Evolutionary conservation across 2,113 vertebrate species (phyloP).

Genomic region (Callipepla californica): DNA sequence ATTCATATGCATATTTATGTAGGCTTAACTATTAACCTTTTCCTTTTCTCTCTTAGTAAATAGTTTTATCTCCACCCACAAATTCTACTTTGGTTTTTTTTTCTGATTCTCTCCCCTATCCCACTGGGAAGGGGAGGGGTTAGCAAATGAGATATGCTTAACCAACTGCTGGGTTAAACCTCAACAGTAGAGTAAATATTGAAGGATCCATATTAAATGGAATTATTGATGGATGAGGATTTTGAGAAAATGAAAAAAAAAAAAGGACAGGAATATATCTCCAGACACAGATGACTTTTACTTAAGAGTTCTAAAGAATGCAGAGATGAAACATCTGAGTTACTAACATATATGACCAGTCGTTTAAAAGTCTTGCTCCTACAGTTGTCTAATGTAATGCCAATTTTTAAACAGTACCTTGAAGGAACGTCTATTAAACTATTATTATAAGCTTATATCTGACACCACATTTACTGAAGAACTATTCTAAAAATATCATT

Average conservation of each 20-base stretch:
- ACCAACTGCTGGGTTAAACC: too few species aligned
- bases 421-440: not conserved
- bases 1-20: too few species aligned
- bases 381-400: not conserved
- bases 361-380: not conserved
- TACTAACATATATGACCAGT: not conserved
- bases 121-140: too few species aligned
- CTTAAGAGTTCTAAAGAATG: not conserved
- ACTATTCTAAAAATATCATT: not conserved
- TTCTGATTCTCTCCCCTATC: too few species aligned
- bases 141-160: too few species aligned
- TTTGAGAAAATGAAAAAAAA: not conserved
- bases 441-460: not conserved
- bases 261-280: not conserved
- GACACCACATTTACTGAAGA: not conserved
- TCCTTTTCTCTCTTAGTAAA: too few species aligned
- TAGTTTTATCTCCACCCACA: too few species aligned
- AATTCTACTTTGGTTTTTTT: too few species aligned
- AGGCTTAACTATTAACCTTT: too few species aligned
- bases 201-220: not conserved
- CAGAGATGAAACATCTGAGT: not conserved
- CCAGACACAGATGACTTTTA: not conserved
- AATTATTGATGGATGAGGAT: not conserved
- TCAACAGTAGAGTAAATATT: not conserved
- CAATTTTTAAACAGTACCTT: not conserved